Conservation (phyloP, 2,113 vertebrate genomes). For the Dendropsophus ebraccatus region DNA sequence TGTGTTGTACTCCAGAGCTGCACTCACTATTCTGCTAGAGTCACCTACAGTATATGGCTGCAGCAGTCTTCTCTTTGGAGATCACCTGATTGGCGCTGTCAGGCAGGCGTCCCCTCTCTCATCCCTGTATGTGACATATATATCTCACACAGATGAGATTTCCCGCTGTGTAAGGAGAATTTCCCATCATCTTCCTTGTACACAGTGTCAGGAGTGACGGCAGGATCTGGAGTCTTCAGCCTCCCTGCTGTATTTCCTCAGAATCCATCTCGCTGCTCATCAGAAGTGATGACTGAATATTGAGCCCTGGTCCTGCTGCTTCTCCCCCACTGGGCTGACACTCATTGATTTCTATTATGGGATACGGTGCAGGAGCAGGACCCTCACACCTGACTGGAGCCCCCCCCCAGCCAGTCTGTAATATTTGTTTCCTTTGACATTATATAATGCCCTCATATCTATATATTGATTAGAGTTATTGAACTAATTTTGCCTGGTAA, state of each 20-base stretch:
- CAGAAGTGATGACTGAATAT: not conserved
- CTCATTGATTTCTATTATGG: not conserved
- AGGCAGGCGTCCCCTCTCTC: not conserved
- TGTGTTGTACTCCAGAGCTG: too few species aligned
- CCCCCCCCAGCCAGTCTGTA: not conserved
- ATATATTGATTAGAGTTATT: constrained; percentile 1
- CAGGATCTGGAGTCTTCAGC: not conserved
- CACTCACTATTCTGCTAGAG: too few species aligned
- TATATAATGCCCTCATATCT: not conserved
- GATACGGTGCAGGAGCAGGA: not conserved
- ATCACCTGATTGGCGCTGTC: too few species aligned
- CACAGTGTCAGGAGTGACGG: not conserved
- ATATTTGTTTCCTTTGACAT: not conserved
- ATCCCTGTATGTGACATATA: not conserved
- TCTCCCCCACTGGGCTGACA: not conserved
- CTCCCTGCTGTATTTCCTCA: not conserved
- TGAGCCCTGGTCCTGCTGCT: not conserved
- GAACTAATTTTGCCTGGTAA: not conserved
- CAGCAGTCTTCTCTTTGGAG: too few species aligned
- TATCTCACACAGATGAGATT: not conserved
- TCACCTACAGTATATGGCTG: too few species aligned
- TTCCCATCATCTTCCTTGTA: not conserved
- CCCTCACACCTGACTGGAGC: not conserved
- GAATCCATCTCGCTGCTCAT: not conserved
- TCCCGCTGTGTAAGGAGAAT: not conserved